Conservation (phyloP, 2,888 invertebrate species). For the Cephalotes varians region DNA sequence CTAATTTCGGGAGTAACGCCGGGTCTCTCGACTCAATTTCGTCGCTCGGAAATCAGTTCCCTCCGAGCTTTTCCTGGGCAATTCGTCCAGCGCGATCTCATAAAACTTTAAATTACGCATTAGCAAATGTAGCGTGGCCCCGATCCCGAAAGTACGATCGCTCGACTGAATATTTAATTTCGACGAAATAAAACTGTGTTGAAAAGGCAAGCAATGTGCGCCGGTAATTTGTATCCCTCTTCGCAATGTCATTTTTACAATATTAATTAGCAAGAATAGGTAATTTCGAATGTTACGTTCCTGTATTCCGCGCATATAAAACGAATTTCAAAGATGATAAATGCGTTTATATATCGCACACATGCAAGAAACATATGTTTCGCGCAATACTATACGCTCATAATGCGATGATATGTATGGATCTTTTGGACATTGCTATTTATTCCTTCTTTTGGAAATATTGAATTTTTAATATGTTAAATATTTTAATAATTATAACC, state of each 20-base stretch:
- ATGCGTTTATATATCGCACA: too few species aligned
- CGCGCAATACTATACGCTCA: not conserved
- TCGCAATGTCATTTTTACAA: constrained; percentile 4
- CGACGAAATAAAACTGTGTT: constrained; percentile 30
- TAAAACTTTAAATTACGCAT: constrained; percentile 55
- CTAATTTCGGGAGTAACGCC: constrained; percentile 67
- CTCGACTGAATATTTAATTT: constrained; percentile 42
- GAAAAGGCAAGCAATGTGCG: not conserved
- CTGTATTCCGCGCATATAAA: not conserved
- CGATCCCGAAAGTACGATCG: constrained; percentile 24
- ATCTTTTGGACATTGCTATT: not conserved
- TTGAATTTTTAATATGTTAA: not conserved
- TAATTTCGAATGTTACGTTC: not conserved
- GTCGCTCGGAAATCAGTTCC: constrained; percentile 62
- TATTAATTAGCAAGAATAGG: not conserved
- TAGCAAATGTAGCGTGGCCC: constrained; percentile 42
- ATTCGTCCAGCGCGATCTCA: constrained; percentile 30
- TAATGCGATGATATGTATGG: not conserved
- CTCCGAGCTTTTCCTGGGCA: constrained; percentile 27
- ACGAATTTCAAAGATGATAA: not conserved
- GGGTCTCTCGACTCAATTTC: constrained; percentile 60
- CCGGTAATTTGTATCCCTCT: not conserved
- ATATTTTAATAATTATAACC: not conserved
- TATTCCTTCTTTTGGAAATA: not conserved
- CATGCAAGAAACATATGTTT: too few species aligned